These are phyloP conservation scores for Philereme vetulata DNA, from an alignment of 2,888 invertebrate species.

Conservation along the genomic window DNA sequence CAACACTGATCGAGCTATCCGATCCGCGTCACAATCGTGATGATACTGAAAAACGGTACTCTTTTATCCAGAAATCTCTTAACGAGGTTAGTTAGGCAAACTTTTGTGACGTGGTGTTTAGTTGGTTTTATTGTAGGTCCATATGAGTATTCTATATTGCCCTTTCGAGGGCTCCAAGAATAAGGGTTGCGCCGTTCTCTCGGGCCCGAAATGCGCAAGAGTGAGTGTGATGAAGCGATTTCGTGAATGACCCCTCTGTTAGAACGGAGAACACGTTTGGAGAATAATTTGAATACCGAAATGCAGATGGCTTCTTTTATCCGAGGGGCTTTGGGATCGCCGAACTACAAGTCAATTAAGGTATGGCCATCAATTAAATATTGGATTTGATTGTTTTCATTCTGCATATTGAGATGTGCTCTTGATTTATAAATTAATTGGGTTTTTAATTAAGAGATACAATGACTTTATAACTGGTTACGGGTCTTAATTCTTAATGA, in stretches of 20 bases:
- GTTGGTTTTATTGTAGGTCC: constrained; percentile 74
- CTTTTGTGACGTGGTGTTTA: constrained; percentile 81
- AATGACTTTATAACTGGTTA: constrained; percentile 42
- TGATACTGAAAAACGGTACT: constrained; percentile 82
- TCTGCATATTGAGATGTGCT: constrained; percentile 69
- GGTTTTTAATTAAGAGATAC: constrained; percentile 63
- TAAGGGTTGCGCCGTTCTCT: constrained; percentile 70
- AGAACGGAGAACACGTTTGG: constrained; percentile 77
- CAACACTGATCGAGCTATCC: constrained; percentile 74
- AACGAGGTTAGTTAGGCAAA: constrained; percentile 84
- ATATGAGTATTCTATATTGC: constrained; percentile 77
- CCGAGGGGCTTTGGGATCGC: constrained; percentile 67
- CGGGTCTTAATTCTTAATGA: constrained; percentile 19
- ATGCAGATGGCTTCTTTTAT: constrained; percentile 83
- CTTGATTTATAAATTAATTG: constrained; percentile 67
- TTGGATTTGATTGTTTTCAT: constrained; percentile 78
- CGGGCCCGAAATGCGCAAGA: constrained; percentile 65
- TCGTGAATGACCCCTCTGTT: constrained; percentile 55
- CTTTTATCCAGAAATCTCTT: constrained; percentile 82
- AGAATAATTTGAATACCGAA: constrained; percentile 83
- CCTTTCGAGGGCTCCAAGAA: constrained; percentile 57
- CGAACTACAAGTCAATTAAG: constrained; percentile 83
- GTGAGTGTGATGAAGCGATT: constrained; percentile 77
- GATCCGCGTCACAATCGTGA: constrained; percentile 79
- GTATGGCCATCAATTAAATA: constrained; percentile 82